A percentile compares a stretch with the other conserved stretches of the same genome.
phyloP scores from a whole-genome alignment of 2,888 invertebrate genomes.

The Drosophila cognata region DNA sequence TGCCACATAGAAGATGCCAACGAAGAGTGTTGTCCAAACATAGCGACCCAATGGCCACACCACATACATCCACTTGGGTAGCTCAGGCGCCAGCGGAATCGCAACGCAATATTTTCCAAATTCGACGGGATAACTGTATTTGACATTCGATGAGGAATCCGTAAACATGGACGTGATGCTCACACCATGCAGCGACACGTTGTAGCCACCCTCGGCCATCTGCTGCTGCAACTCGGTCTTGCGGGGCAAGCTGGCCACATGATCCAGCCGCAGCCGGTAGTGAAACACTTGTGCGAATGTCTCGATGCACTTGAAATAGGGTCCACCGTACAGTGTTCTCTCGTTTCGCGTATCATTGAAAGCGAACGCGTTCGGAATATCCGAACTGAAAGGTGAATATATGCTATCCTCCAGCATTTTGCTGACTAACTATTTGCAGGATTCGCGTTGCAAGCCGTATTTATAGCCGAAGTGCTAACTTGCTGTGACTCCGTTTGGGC shows the following conservation, averaged over 20 bases:
- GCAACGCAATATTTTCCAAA: constrained; percentile 77
- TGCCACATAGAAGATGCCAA: constrained; percentile 76
- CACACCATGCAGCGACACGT: constrained; percentile 69
- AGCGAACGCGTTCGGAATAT: constrained; percentile 70
- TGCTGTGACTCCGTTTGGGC: not conserved
- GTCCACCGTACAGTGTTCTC: constrained; percentile 47
- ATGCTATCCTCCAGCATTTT: constrained; percentile 46
- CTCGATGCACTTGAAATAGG: constrained; percentile 61
- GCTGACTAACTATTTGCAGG: constrained; percentile 34
- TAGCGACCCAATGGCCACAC: constrained; percentile 78
- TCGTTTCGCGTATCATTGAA: constrained; percentile 34
- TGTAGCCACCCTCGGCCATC: constrained; percentile 59
- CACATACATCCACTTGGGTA: constrained; percentile 81
- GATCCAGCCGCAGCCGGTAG: constrained; percentile 62
- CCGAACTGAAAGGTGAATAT: constrained; percentile 59
- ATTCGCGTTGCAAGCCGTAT: constrained; percentile 34
- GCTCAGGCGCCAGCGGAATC: constrained; percentile 81
- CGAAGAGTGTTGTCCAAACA: constrained; percentile 71
- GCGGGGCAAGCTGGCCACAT: constrained; percentile 44
- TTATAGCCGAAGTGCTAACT: constrained; percentile 45
- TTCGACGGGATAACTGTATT: constrained; percentile 79
- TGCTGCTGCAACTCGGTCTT: constrained; percentile 41
- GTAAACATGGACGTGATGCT: constrained; percentile 25
- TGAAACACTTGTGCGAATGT: constrained; percentile 63
- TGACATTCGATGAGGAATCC: constrained; percentile 1